Evolutionary conservation across 1,140 invertebrate genomes (phyloP).

Genomic region (Triops cancriformis): DNA sequence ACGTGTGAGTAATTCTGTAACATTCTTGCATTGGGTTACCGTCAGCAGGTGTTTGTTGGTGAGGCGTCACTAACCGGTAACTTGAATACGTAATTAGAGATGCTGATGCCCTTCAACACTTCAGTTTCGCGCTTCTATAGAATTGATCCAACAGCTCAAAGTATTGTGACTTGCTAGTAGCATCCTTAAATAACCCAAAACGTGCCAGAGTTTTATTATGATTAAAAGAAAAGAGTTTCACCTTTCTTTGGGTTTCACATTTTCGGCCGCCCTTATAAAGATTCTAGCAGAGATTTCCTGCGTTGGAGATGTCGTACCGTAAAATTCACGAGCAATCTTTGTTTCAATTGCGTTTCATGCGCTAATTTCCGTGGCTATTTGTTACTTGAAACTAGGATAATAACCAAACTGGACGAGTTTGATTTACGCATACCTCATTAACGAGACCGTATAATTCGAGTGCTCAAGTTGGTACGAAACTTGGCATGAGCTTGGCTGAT

Average conservation of each 20-base stretch:
- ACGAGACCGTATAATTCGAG: not conserved
- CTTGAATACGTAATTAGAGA: constrained; percentile 10
- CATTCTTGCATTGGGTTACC: constrained; percentile 9
- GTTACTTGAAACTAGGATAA: not conserved
- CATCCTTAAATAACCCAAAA: not conserved
- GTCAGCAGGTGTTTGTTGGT: constrained; percentile 5
- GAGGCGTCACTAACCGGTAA: constrained; percentile 4
- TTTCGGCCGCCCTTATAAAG: too few species aligned
- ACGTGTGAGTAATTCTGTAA: not conserved
- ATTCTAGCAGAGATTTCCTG: too few species aligned
- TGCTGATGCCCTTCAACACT: constrained; percentile 2
- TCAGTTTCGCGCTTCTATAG: not conserved
- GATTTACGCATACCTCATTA: not conserved
- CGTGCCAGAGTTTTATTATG: not conserved
- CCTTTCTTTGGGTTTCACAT: too few species aligned
- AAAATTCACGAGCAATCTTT: too few species aligned
- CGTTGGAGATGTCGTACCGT: too few species aligned
- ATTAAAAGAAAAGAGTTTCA: not conserved
- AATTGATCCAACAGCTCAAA: not conserved
- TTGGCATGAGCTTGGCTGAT: too few species aligned
- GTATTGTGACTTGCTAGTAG: not conserved
- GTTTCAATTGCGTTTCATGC: too few species aligned
- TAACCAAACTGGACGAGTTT: not conserved
- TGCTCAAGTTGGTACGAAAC: not conserved
- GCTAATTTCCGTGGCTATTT: not conserved